Evolutionary conservation across 2,888 invertebrate genomes (phyloP), one percentile per base, ranked within the genome.

Genomic region (Xestia ashworthii): DNA sequence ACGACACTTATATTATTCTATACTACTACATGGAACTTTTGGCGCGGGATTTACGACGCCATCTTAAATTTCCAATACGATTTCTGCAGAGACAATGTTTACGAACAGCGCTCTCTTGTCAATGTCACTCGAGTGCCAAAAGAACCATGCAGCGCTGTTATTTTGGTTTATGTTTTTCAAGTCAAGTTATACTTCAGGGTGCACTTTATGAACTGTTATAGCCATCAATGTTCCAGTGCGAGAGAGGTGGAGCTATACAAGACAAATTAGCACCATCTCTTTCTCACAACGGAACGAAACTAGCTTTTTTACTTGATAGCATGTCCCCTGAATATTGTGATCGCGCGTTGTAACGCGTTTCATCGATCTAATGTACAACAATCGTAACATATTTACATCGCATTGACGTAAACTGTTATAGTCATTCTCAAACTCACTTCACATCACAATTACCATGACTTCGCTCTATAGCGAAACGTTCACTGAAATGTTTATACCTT

Each of bases 181-280:
- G 14, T 32, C 48, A 6, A 5, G 11, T 46, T 12, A 22, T 58
- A n/a, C 19, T 46, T 71, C 46, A 12, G 46, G 16, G 8, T 16
- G 46, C 11, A 44, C 14, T 5, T 32, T 32, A 46, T 44, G 3
- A 19, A 25, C 16, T 32, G 16, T 32, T 46, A 14, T 16, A 71
- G 71, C 25, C 68, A 19, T 41, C 22, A 12, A 1, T 25, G 38
- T 44, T 67, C 22, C 38, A 25, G 9, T 9, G 60, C 16, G 9
- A 62, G 19, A 71, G 14, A 62, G 72, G 46, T 25, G 22, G 38
- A 44, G 71, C 80, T 78, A 62, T n/a, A 46, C 72, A 80, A 80
- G 50, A 5, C 77, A 62, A 72, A 80, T 38, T 46, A 80, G 50
- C 50, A 46, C 22, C 72, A 46, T 25, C 38, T 77, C 80, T 62